A percentile compares a stretch with the other conserved stretches of the same genome.
These are phyloP conservation scores for Neolamprologus multifasciatus DNA, from an alignment of 2,797 vertebrate species.

Conservation along the genomic window DNA sequence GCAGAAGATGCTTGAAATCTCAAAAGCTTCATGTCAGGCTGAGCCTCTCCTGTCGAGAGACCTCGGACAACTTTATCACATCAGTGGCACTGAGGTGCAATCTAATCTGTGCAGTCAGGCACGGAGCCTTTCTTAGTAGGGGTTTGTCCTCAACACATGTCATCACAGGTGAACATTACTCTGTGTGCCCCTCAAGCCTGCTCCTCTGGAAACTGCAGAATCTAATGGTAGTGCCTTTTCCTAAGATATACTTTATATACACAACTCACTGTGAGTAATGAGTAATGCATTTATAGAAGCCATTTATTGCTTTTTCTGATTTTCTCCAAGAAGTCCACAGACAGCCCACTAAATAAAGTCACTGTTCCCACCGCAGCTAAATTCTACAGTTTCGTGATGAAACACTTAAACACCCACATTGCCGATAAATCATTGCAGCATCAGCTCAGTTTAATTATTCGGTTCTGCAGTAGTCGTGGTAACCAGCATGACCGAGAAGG, in stretches of 20 bases:
- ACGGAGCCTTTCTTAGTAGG: not conserved
- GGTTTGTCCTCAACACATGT: not conserved
- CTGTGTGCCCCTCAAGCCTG: not conserved
- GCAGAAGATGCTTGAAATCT: not conserved
- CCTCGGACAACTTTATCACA: not conserved
- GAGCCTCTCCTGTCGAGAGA: not conserved
- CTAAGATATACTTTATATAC: not conserved
- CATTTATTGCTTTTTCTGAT: not conserved
- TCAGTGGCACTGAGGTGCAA: not conserved
- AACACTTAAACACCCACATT: not conserved
- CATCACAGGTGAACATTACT: not conserved
- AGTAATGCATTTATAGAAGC: not conserved
- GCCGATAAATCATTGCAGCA: not conserved
- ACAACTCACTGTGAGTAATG: not conserved
- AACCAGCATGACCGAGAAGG: not conserved
- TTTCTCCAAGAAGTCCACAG: not conserved
- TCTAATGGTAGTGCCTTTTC: not conserved
- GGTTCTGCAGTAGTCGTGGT: not conserved
- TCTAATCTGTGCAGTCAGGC: not conserved
- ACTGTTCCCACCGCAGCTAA: not conserved
- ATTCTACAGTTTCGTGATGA: not conserved
- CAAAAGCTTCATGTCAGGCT: not conserved
- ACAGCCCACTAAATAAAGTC: not conserved
- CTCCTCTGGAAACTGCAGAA: not conserved
- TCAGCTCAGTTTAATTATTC: not conserved